Conservation (phyloP, 2,113 vertebrate species). For the Crypturellus undulatus region DNA sequence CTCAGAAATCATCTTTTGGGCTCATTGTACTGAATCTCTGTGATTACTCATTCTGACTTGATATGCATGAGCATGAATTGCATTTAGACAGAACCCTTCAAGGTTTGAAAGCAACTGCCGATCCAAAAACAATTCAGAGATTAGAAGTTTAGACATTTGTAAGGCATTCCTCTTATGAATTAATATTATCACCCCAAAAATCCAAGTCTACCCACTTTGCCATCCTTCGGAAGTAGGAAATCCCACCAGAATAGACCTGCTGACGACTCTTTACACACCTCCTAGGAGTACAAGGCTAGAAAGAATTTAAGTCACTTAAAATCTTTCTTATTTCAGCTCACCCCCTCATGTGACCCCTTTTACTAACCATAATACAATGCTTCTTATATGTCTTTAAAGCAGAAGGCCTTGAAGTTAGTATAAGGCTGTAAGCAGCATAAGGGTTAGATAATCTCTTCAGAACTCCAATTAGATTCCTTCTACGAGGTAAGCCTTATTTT, state of each 20-base stretch:
- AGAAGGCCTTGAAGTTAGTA: background rate
- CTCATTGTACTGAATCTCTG: background rate
- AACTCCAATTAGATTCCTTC: background rate
- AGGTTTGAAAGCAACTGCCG: background rate
- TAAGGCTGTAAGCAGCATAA: background rate
- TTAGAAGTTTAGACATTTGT: background rate
- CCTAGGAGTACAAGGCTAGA: background rate
- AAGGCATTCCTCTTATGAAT: fast-evolving
- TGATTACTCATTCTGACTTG: background rate
- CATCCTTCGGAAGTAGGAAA: background rate
- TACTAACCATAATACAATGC: background rate
- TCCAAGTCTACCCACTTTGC: background rate
- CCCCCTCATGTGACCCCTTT: background rate
- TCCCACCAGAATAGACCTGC: background rate
- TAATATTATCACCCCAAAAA: background rate
- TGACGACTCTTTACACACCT: background rate
- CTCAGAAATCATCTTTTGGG: background rate
- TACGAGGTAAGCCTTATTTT: background rate
- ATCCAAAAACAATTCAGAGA: background rate
- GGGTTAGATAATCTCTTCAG: background rate
- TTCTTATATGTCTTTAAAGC: background rate
- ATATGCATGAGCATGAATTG: fast-evolving
- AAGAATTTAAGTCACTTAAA: background rate
- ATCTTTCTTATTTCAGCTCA: background rate
- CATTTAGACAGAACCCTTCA: background rate